Evolutionary conservation across 2,113 vertebrate species (phyloP).

Genomic region (Erythrolamprus reginae): DNA sequence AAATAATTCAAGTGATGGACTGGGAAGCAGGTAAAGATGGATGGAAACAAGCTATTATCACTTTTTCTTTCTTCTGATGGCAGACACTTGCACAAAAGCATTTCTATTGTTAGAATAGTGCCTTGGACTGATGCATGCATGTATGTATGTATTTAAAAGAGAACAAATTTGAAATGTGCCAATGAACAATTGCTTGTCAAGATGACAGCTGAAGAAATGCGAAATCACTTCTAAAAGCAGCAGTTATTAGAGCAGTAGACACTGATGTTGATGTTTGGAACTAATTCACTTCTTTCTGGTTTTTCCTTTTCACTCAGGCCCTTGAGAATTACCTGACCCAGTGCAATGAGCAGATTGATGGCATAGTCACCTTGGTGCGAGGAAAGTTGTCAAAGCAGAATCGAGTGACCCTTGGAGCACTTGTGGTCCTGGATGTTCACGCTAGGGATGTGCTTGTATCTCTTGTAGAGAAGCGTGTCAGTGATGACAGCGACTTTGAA

Average conservation of each 20-base stretch:
- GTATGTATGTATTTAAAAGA: not conserved
- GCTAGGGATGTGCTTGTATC: slow-evolving; percentile 79
- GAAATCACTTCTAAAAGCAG: not conserved
- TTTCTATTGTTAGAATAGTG: not conserved
- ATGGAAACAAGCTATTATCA: not conserved
- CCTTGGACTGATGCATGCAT: not conserved
- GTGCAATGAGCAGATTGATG: slow-evolving; percentile 84
- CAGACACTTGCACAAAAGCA: not conserved
- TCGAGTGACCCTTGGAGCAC: slow-evolving; percentile 78
- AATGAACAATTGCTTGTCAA: not conserved
- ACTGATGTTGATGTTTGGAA: not conserved
- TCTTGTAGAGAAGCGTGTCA: slow-evolving; percentile 77
- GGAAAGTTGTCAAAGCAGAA: slow-evolving; percentile 88
- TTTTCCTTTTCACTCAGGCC: slow-evolving; percentile 62
- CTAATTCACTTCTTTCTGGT: not conserved
- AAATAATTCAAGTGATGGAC: not conserved
- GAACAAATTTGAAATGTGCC: not conserved
- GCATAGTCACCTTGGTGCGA: slow-evolving; percentile 80
- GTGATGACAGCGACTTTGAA: slow-evolving; percentile 83
- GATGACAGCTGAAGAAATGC: not conserved
- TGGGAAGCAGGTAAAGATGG: not conserved
- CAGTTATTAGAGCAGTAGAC: not conserved
- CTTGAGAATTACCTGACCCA: slow-evolving; percentile 74
- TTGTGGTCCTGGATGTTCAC: slow-evolving; percentile 84
- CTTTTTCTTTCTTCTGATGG: not conserved